Evolutionary conservation across 2,888 invertebrate species (phyloP).

Genomic region (Aquatica leii): DNA sequence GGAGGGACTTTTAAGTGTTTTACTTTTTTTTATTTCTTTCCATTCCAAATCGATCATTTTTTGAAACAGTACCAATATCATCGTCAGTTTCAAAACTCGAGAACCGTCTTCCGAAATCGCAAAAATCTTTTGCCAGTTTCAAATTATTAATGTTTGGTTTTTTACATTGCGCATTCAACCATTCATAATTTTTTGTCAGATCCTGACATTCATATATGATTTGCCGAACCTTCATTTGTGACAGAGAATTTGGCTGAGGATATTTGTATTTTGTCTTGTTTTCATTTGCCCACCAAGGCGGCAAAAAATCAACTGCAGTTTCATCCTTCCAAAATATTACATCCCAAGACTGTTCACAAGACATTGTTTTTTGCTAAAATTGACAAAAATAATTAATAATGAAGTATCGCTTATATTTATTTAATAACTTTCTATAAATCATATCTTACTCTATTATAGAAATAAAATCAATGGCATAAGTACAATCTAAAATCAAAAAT

Average conservation of each 20-base stretch:
- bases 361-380: no score
- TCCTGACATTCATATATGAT: background rate
- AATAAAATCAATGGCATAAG: no score
- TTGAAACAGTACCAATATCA: no score
- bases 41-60: no score
- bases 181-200: background rate
- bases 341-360: no score
- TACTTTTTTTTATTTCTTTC: no score
- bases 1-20: no score
- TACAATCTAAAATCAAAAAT: no score
- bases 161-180: background rate
- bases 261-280: background rate
- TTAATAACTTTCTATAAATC: no score
- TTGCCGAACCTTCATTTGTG: background rate
- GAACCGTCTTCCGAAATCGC: background rate
- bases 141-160: background rate
- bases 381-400: no score
- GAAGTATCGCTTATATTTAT: no score
- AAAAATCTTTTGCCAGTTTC: background rate
- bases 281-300: background rate
- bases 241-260: background rate
- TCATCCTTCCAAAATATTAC: background rate
- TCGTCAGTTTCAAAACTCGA: background rate
- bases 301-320: slow-evolving; percentile 1
- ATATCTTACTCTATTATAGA: no score